Percentiles rank a stretch among this genome's conserved stretches.
Conservation (phyloP, 2,113 vertebrate species). For the Acrocephalus arundinaceus region DNA sequence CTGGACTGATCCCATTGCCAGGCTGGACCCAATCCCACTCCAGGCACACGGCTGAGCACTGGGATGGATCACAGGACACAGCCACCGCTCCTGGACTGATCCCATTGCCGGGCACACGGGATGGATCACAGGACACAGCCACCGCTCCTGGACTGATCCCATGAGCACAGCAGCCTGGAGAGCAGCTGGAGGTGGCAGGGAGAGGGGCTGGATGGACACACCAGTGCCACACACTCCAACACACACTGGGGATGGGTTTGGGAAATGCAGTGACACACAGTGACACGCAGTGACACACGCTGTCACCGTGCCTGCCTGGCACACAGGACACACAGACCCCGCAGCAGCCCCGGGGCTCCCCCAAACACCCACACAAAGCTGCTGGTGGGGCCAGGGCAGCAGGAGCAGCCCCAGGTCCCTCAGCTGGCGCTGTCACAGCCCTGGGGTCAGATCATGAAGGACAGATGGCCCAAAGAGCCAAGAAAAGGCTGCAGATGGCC, state of each 20-base stretch:
- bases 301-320: neutral
- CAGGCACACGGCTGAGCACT: no score
- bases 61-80: neutral
- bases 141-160: accelerated
- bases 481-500: neutral
- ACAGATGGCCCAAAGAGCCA: neutral
- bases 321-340: neutral
- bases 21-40: no score
- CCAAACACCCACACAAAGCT: neutral
- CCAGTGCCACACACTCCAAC: neutral
- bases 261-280: neutral
- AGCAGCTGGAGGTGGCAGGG: neutral
- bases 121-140: neutral
- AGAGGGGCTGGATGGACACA: neutral
- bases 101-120: no score
- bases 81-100: no score
- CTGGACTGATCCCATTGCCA: accelerated
- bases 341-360: neutral
- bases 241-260: neutral
- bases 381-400: neutral
- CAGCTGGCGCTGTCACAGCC: accelerated
- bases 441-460: neutral
- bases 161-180: neutral
- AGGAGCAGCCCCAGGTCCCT: neutral
- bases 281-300: accelerated